These are phyloP conservation scores for Datnioides undecimradiatus DNA, from an alignment of 2,113 vertebrate genomes.

Conservation along the genomic window DNA sequence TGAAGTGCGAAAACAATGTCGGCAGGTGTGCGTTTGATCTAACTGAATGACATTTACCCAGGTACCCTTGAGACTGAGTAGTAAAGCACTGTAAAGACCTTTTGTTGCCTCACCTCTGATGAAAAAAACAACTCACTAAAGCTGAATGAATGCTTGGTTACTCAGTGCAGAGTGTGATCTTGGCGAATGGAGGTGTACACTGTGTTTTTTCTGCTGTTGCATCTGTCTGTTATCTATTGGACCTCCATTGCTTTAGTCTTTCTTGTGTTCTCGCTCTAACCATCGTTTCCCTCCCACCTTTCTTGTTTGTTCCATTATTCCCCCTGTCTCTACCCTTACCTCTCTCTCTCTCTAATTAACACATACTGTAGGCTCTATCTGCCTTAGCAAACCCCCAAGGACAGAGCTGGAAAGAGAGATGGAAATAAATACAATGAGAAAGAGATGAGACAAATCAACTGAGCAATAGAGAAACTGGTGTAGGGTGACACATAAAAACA, in stretches of 20 bases:
- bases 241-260: slow-evolving; percentile 22
- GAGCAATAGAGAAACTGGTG: slow-evolving; percentile 14
- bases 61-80: slow-evolving; percentile 67
- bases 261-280: slow-evolving; percentile 34
- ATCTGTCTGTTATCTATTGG: slow-evolving; percentile 36
- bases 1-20: slow-evolving; percentile 73
- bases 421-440: slow-evolving; percentile 64
- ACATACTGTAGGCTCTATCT: slow-evolving; percentile 65
- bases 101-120: slow-evolving; percentile 64
- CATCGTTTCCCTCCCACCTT: slow-evolving; percentile 53
- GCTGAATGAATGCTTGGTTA: slow-evolving; percentile 40
- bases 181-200: slow-evolving; percentile 7
- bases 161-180: slow-evolving; percentile 30
- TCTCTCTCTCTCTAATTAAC: slow-evolving; percentile 73
- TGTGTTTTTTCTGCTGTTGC: slow-evolving; percentile 8
- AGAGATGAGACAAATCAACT: slow-evolving; percentile 42
- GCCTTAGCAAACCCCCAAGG: slow-evolving; percentile 67
- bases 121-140: slow-evolving; percentile 43
- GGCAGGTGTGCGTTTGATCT: slow-evolving; percentile 73
- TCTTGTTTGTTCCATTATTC: slow-evolving; percentile 64
- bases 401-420: slow-evolving; percentile 55
- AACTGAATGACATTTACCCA: slow-evolving; percentile 73
- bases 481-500: slow-evolving; percentile 16
- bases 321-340: slow-evolving; percentile 63
- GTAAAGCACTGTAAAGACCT: slow-evolving; percentile 64